These are phyloP conservation scores for Excalfactoria chinensis DNA, from an alignment of 2,113 vertebrate species.

Conservation along the genomic window DNA sequence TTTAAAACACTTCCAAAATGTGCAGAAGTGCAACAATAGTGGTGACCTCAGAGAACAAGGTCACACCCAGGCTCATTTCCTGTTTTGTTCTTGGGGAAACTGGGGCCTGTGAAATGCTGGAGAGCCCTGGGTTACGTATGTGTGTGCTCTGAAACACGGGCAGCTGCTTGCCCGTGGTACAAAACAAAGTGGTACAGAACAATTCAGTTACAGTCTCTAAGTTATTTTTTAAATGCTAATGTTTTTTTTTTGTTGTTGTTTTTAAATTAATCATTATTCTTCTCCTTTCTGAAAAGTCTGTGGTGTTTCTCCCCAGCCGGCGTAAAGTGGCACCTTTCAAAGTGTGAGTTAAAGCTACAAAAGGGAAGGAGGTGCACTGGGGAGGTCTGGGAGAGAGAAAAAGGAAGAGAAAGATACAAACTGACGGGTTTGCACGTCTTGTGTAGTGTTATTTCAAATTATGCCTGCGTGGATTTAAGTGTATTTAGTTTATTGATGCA, in stretches of 20 bases:
- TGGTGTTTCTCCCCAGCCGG: neutral
- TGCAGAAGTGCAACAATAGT: slow-evolving; percentile 74
- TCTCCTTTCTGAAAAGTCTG: neutral
- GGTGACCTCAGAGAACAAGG: slow-evolving; percentile 65
- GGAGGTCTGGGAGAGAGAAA: neutral
- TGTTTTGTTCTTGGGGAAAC: slow-evolving; percentile 74
- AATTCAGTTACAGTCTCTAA: neutral
- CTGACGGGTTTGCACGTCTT: neutral
- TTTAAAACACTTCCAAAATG: slow-evolving; percentile 76
- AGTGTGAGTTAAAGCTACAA: neutral
- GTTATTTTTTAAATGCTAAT: neutral
- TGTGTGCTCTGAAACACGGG: neutral
- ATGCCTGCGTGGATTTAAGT: neutral
- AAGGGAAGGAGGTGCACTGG: neutral
- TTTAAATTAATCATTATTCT: neutral
- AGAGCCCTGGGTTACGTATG: neutral
- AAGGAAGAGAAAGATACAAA: neutral
- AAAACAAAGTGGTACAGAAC: neutral
- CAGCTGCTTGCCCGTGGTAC: neutral
- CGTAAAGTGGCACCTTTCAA: neutral
- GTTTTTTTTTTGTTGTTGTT: neutral
- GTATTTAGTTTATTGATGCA: neutral
- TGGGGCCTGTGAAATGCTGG: neutral
- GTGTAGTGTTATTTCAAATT: neutral
- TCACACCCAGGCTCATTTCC: slow-evolving; percentile 76